Evolutionary conservation across 1,140 invertebrate genomes (phyloP).

Genomic region (Orius laevigatus): DNA sequence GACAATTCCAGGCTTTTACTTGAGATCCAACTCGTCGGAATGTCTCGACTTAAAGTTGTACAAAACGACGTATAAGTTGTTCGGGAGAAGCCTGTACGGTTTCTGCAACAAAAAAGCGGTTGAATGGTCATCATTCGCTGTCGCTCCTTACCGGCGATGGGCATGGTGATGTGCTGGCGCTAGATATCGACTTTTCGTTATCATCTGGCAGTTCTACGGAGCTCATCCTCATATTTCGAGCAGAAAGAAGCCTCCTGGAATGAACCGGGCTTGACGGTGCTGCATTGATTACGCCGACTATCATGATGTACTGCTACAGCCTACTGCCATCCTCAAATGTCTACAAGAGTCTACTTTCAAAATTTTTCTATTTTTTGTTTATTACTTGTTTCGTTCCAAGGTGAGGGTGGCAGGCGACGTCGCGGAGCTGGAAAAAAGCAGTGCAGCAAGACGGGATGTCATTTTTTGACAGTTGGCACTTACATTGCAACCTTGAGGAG

Average conservation of each 20-base stretch:
- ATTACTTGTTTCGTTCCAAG: too few relatives aligned
- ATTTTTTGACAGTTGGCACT: slow-evolving; percentile 10
- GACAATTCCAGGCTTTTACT: too few relatives aligned
- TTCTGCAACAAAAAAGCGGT: slow-evolving; percentile 36
- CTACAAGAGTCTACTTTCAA: too few relatives aligned
- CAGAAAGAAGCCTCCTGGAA: slow-evolving; percentile 54
- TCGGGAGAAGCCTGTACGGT: slow-evolving; percentile 66
- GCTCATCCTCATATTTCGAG: slow-evolving; percentile 71
- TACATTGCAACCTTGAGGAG: slow-evolving; percentile 32
- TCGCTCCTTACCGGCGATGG: slow-evolving; percentile 59
- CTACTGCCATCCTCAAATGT: too few relatives aligned
- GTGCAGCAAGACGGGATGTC: not conserved
- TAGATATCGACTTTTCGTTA: slow-evolving; percentile 78
- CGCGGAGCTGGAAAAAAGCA: too few relatives aligned
- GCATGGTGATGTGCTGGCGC: slow-evolving; percentile 79
- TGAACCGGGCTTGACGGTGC: slow-evolving; percentile 80
- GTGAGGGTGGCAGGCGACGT: too few relatives aligned
- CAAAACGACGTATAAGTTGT: slow-evolving; percentile 83
- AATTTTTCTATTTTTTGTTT: too few relatives aligned
- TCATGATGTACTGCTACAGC: too few relatives aligned
- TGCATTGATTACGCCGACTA: slow-evolving; percentile 25
- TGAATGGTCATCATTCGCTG: not conserved
- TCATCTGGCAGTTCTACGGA: slow-evolving; percentile 83
- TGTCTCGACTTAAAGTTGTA: slow-evolving; percentile 91
- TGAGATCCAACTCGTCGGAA: slow-evolving; percentile 83